Evolutionary conservation across 2,888 invertebrate species (phyloP).

Genomic region (Thymelicus lineola): DNA sequence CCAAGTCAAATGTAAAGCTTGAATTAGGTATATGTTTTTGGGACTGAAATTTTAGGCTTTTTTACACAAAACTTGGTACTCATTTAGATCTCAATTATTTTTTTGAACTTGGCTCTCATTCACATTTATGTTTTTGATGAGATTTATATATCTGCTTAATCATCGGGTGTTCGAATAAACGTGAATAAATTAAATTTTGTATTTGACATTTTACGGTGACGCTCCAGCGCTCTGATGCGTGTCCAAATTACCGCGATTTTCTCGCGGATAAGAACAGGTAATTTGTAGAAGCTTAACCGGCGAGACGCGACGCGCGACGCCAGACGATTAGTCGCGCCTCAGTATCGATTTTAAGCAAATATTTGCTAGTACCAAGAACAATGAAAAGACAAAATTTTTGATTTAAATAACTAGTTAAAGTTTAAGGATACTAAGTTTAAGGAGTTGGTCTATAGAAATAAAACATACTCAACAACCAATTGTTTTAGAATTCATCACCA

Average conservation of each 20-base stretch:
- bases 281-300: constrained; percentile 10
- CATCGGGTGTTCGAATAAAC: neutral
- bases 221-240: constrained; percentile 2
- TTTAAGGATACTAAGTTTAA: neutral
- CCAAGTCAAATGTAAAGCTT: no score
- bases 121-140: no score
- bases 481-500: no score
- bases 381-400: constrained; percentile 30
- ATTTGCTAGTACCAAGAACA: constrained; percentile 27
- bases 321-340: constrained; percentile 31
- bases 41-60: no score
- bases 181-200: constrained; percentile 11
- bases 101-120: no score
- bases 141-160: neutral
- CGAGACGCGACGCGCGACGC: constrained; percentile 7
- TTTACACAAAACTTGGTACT: no score
- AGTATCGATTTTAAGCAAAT: constrained; percentile 23
- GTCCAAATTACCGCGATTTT: constrained; percentile 24
- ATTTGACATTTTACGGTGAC: constrained; percentile 13
- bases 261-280: constrained; percentile 1
- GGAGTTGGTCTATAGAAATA: neutral
- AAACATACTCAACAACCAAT: no score
- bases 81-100: no score
- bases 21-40: no score
- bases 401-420: neutral